Base-by-base conservation (phyloP, 2,888 invertebrate species). In the Acrobasis repandana region DNA sequence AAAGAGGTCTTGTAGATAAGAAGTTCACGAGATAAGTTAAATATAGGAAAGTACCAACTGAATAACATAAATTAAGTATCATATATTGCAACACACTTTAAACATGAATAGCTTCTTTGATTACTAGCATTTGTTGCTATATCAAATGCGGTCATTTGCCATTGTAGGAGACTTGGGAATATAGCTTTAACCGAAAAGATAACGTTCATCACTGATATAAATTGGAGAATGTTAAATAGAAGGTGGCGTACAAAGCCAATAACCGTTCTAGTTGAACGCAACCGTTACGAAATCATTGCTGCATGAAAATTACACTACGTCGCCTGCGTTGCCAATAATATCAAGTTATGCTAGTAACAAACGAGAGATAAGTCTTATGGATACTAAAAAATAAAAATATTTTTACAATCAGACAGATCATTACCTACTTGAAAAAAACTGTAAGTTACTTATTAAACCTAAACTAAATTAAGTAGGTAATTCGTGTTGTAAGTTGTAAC, bases 271-370 rank as follows among this genome's bases (percentile, higher is more conserved):
- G 86, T 84, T 85, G 86, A 88, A 77, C 87, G 90, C 90, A 89
- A 87, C 90, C 90, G 90, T 91, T 91, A 90, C 88, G 88, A 90
- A 90, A 90, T 88, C 89, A 86, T 76, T 82, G 86, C 88, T 86
- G 86, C 89, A 90, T 90, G 86, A 89, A 90, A 88, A 88, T 85
- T 83, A 83, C 79, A 78, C 74, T 74, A 73, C 71, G 74, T 73
- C 71, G 74, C 72, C 74, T 67, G 67, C 62, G 63, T 66, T 70
- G 65, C 61, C 62, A 66, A 73, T 57, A 59, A 15, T 63, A 62
- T 51, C 34, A 62, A 56, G 11, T 56, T 38, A 56, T 11, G 16
- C 18, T 36, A 18, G 11, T 18, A 43, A 9, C 14, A 50, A 28
- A 50, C 48, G 9, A 18, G 1, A 20, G n/a, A n/a, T 43, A n/a